These are phyloP conservation scores for Coelopa pilipes DNA, from an alignment of 2,888 invertebrate species.

Conservation along the genomic window DNA sequence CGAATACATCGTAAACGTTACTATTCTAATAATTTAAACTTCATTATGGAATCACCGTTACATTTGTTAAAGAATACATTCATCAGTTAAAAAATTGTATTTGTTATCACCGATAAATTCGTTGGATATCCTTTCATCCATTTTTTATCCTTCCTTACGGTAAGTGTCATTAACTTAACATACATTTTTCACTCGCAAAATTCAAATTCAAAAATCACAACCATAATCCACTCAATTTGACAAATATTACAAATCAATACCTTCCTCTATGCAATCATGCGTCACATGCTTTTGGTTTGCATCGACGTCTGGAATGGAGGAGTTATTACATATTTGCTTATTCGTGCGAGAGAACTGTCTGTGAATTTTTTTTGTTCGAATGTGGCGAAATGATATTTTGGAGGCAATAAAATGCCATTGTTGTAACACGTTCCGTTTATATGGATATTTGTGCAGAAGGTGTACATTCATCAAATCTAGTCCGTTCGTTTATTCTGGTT, in stretches of 20 bases:
- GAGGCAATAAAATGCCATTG: too few relatives aligned
- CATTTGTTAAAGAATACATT: constrained; percentile 21
- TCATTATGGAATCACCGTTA: neutral
- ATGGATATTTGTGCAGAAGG: neutral
- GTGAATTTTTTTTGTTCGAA: constrained; percentile 9
- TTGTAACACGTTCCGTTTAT: neutral
- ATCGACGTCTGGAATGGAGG: neutral
- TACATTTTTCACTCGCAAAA: too few relatives aligned
- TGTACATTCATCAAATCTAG: neutral
- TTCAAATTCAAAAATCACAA: neutral
- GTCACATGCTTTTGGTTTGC: constrained; percentile 13
- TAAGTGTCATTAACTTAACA: constrained; percentile 7
- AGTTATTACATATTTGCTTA: constrained; percentile 30
- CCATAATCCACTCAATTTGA: neutral
- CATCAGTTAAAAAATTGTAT: constrained; percentile 13
- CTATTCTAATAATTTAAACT: constrained; percentile 10
- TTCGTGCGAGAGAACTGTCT: constrained; percentile 25
- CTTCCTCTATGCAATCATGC: constrained; percentile 25
- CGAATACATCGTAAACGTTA: neutral
- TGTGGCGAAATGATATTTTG: neutral
- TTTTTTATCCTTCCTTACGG: constrained; percentile 34
- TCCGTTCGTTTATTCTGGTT: too few relatives aligned
- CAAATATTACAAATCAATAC: neutral
- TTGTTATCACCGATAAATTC: constrained; percentile 22
- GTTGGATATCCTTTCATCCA: constrained; percentile 17